Evolutionary conservation across 2,888 invertebrate genomes (phyloP).

Genomic region (Epiblema foenella): DNA sequence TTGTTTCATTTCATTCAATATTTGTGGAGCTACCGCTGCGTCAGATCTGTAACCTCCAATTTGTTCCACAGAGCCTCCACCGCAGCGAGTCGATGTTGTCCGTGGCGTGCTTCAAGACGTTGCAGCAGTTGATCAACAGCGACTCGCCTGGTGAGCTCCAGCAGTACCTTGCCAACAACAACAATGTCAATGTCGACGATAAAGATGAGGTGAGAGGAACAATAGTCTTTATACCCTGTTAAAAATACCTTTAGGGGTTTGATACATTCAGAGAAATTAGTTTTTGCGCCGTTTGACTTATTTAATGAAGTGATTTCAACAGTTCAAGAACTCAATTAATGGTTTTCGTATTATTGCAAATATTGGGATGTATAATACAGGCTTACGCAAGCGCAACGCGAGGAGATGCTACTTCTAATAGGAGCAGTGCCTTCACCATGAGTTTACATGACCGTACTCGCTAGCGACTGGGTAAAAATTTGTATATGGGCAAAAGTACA

Average conservation of each 20-base stretch:
- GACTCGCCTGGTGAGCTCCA: constrained; percentile 92
- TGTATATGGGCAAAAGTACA: too few species aligned
- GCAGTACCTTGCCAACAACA: constrained; percentile 92
- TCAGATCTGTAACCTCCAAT: neutral
- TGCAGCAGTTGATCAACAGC: constrained; percentile 91
- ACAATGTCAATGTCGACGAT: constrained; percentile 93
- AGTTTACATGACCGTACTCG: too few species aligned
- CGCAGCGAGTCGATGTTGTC: constrained; percentile 97
- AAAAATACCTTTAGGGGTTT: too few species aligned
- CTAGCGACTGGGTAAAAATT: too few species aligned
- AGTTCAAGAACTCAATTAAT: neutral
- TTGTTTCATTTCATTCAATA: neutral
- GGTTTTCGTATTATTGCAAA: neutral
- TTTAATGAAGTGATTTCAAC: too few species aligned
- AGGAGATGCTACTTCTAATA: neutral
- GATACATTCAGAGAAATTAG: too few species aligned
- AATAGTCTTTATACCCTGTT: neutral
- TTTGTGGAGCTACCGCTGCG: neutral
- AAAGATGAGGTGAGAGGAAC: constrained; percentile 89
- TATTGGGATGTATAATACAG: neutral
- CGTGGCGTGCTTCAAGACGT: constrained; percentile 91
- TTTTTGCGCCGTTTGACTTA: too few species aligned
- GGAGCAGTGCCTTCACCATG: too few species aligned
- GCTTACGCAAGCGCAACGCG: neutral
- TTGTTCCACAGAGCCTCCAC: constrained; percentile 89